phyloP scores from a whole-genome alignment of 64 coral and sea anemone species.

The Pachyseris speciosa region DNA sequence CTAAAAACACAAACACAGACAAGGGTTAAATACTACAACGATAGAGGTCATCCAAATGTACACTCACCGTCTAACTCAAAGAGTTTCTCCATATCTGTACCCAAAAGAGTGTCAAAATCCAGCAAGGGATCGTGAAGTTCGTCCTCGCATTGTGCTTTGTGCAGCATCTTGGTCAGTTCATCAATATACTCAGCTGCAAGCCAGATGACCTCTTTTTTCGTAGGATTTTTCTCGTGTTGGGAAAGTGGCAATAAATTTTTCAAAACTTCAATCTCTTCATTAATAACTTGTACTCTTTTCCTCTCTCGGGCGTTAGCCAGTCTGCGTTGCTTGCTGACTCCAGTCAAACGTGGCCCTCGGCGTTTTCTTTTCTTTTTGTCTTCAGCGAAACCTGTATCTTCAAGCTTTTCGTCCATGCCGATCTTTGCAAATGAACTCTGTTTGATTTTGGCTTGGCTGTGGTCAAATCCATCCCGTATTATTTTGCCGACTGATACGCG shows the following conservation, averaged over 20 bases:
- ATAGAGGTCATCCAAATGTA: background rate
- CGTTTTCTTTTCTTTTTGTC: conserved; percentile 73
- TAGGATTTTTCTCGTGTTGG: conserved; percentile 80
- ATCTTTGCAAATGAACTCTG: background rate
- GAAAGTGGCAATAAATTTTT: conserved; percentile 81
- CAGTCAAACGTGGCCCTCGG: conserved; percentile 79
- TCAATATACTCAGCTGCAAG: conserved; percentile 85
- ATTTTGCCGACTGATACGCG: background rate
- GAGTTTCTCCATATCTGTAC: conserved; percentile 8
- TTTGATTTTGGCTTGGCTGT: background rate
- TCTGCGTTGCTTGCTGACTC: conserved; percentile 85
- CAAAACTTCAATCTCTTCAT: conserved; percentile 82
- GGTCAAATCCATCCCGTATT: conserved; percentile 1
- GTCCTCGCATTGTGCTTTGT: conserved; percentile 40
- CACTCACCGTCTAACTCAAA: conserved; percentile 11
- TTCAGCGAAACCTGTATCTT: background rate
- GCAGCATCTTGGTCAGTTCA: conserved; percentile 77
- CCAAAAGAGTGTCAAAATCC: conserved; percentile 43
- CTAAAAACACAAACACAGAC: background rate
- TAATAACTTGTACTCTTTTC: conserved; percentile 76
- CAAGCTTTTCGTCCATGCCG: background rate
- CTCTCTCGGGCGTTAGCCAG: conserved; percentile 89
- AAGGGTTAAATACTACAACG: background rate
- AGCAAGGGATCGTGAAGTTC: background rate
- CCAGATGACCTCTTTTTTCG: conserved; percentile 88